These are phyloP conservation scores for Crax fasciolata DNA, from an alignment of 2,797 vertebrate species.

Conservation along the genomic window DNA sequence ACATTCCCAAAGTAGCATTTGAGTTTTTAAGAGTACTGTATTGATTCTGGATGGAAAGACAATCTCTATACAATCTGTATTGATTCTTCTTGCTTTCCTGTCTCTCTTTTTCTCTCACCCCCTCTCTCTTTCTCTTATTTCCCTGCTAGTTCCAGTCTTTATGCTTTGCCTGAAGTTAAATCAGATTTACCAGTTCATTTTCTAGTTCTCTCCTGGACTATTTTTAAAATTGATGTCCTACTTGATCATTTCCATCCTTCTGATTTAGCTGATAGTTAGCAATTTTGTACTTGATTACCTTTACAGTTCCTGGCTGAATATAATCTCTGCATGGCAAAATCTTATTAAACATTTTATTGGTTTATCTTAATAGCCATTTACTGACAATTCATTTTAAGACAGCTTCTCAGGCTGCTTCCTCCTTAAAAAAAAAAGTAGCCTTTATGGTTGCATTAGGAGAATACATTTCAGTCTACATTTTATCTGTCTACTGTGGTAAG, in stretches of 20 bases:
- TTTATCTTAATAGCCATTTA: background rate
- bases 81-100: background rate
- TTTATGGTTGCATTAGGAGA: background rate
- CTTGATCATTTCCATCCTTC: slow-evolving; percentile 12
- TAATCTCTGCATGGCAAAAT: background rate
- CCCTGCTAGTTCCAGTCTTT: background rate
- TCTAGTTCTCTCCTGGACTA: background rate
- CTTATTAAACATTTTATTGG: background rate
- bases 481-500: background rate
- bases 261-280: background rate
- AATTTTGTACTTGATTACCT: slow-evolving; percentile 3
- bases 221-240: background rate
- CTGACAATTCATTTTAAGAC: background rate
- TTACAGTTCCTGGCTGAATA: background rate
- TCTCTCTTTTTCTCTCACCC: background rate
- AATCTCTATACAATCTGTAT: background rate
- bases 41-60: background rate
- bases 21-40: background rate
- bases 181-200: slow-evolving; percentile 36
- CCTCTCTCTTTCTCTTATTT: background rate
- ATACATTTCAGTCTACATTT: background rate
- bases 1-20: background rate
- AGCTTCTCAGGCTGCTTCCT: background rate
- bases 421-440: background rate
- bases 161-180: slow-evolving; percentile 8